These are phyloP conservation scores for Ceratina calcarata DNA, from an alignment of 1,140 invertebrate species.

Conservation along the genomic window DNA sequence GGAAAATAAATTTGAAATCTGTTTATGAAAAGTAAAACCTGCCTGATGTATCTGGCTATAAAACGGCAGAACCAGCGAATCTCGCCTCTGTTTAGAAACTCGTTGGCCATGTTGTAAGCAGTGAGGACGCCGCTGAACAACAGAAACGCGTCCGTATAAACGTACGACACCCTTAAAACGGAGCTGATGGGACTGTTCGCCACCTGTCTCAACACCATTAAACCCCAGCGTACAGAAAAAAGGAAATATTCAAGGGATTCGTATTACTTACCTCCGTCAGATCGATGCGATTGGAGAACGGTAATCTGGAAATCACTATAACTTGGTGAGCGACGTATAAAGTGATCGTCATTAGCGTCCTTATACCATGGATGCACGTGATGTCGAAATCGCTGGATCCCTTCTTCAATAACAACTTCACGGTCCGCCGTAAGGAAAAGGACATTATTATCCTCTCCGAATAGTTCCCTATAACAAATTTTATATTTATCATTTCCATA, in stretches of 20 bases:
- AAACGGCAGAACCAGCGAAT: constrained; percentile 83
- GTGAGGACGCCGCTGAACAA: constrained; percentile 84
- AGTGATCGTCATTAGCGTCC: constrained; percentile 81
- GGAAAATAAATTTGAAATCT: neutral
- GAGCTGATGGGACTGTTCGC: constrained; percentile 82
- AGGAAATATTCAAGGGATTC: no score
- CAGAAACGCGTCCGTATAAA: constrained; percentile 85
- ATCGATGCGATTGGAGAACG: constrained; percentile 83
- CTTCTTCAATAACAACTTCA: constrained; percentile 69
- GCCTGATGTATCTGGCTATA: constrained; percentile 83
- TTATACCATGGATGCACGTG: constrained; percentile 84
- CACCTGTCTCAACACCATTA: constrained; percentile 73
- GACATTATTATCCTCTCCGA: constrained; percentile 79
- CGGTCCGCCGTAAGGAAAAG: constrained; percentile 81
- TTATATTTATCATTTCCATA: no score
- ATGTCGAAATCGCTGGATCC: constrained; percentile 79
- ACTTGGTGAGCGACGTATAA: constrained; percentile 84
- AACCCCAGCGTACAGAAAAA: neutral
- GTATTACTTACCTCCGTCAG: constrained; percentile 80
- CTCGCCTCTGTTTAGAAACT: constrained; percentile 79
- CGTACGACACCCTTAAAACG: constrained; percentile 82
- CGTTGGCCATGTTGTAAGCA: constrained; percentile 82
- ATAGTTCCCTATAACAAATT: constrained; percentile 69
- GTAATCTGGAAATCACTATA: constrained; percentile 82
- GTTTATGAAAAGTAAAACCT: constrained; percentile 17